phyloP scores from a whole-genome alignment of 1,140 invertebrate genomes.

The Teleogryllus occipitalis region DNA sequence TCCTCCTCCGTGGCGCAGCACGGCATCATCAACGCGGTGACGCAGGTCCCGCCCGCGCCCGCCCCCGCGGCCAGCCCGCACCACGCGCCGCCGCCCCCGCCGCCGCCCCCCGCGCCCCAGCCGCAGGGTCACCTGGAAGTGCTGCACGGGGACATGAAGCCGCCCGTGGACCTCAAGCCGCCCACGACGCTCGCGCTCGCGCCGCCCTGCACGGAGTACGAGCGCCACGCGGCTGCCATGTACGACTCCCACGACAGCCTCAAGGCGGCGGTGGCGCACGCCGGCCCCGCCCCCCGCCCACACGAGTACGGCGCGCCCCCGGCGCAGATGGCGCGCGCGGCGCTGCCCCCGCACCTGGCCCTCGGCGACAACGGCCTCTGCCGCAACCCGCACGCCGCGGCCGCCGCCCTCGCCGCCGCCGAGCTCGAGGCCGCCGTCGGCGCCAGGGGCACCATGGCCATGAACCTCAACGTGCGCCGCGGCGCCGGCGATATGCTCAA shows the following conservation, averaged over 20 bases:
- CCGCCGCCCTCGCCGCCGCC: no score
- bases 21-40: not conserved
- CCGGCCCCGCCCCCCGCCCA: no score
- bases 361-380: not conserved
- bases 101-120: no score
- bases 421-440: not conserved
- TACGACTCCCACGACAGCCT: not conserved
- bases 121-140: not conserved
- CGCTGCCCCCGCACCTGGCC: not conserved
- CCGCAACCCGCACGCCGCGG: not conserved
- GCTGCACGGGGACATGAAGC: not conserved
- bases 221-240: not conserved
- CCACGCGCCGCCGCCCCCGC: no score
- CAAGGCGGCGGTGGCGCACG: not conserved
- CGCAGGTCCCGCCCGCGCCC: not conserved
- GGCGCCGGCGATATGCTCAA: not conserved
- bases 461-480: constrained; percentile 8
- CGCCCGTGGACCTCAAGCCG: not conserved
- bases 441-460: not conserved
- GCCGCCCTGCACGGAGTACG: not conserved
- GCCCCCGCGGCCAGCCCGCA: not conserved
- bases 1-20: not conserved
- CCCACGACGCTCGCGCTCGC: not conserved
- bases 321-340: not conserved
- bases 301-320: not conserved